These are phyloP conservation scores for Strigamia transsilvanica DNA, from an alignment of 2,888 invertebrate genomes.

Conservation along the genomic window DNA sequence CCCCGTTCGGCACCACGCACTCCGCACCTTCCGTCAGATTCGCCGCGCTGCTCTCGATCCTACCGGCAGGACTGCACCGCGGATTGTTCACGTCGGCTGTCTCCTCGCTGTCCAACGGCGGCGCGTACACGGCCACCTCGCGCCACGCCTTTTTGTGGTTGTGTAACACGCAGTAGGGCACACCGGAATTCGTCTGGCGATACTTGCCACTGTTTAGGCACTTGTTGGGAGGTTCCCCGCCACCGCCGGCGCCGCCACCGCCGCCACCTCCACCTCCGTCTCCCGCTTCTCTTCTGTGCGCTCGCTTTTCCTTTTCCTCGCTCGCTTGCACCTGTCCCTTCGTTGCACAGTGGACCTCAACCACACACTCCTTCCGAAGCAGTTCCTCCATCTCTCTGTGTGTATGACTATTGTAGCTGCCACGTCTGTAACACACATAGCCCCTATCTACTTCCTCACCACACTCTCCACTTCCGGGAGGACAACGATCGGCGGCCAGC, in stretches of 20 bases:
- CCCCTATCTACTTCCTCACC: slow-evolving; percentile 43
- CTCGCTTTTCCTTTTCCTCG: background rate
- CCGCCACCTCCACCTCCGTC: background rate
- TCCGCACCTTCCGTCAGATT: background rate
- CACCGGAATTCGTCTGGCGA: background rate
- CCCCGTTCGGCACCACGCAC: slow-evolving; percentile 46
- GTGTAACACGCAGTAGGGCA: slow-evolving; percentile 51
- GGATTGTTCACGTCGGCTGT: background rate
- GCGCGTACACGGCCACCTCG: slow-evolving; percentile 31
- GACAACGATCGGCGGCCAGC: slow-evolving; percentile 9
- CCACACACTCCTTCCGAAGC: slow-evolving; percentile 38
- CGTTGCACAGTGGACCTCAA: slow-evolving; percentile 42
- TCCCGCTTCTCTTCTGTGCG: slow-evolving; percentile 1
- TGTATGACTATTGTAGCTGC: slow-evolving; percentile 53
- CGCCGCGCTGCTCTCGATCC: slow-evolving; percentile 16
- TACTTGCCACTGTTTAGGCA: background rate
- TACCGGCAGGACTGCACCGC: background rate
- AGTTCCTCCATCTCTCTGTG: slow-evolving; percentile 47
- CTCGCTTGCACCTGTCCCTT: background rate
- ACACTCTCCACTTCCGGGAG: slow-evolving; percentile 53
- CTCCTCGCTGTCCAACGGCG: slow-evolving; percentile 32
- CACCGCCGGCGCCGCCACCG: background rate
- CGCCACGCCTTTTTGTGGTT: slow-evolving; percentile 52
- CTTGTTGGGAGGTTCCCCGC: slow-evolving; percentile 1
- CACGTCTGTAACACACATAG: slow-evolving; percentile 50